Percentiles rank a stretch among this genome's conserved stretches.
Conservation (phyloP, 2,113 vertebrate genomes). For the Grus americana region DNA sequence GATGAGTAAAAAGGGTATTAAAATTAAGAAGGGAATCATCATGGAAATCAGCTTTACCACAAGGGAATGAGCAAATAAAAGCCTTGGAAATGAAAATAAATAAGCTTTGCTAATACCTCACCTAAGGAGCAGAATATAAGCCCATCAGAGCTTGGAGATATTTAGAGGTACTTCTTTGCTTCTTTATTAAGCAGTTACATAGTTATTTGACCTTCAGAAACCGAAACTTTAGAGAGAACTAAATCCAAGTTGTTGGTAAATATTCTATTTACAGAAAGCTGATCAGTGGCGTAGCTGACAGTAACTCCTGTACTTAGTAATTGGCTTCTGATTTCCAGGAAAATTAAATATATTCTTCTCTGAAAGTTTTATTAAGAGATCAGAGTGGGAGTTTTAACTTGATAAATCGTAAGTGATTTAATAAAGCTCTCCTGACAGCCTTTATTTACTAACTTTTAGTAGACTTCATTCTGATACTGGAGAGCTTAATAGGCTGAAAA, state of each 20-base stretch:
- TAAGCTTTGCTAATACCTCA: conserved; percentile 98
- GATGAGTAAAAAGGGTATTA: conserved; percentile 99
- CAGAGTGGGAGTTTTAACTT: conserved; percentile 68
- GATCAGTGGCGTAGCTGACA: conserved; percentile 32
- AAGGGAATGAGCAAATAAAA: conserved; percentile 95
- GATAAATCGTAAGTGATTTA: conserved; percentile 75
- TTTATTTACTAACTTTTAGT: conserved; percentile 75
- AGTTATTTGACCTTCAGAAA: conserved; percentile 91
- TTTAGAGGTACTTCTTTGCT: conserved; percentile 83
- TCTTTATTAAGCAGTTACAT: conserved; percentile 86
- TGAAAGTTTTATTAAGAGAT: conserved; percentile 76
- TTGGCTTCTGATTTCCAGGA: conserved; percentile 71
- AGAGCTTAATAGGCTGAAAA: conserved; percentile 58
- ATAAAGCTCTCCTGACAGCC: conserved; percentile 70
- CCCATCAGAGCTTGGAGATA: conserved; percentile 80
- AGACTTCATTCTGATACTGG: conserved; percentile 62
- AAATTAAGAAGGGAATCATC: conserved; percentile 98
- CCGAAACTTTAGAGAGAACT: conserved; percentile 74
- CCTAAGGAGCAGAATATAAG: conserved; percentile 89
- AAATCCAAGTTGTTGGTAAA: conserved; percentile 74
- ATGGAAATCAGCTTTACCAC: conserved; percentile 97
- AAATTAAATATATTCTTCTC: conserved; percentile 73
- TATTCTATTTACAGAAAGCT: conserved; percentile 69
- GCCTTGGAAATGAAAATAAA: conserved; percentile 98
- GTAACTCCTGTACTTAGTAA: conserved; percentile 63